Base-by-base conservation (phyloP, 1,140 invertebrate genomes). In the Drosophila subobscura region DNA sequence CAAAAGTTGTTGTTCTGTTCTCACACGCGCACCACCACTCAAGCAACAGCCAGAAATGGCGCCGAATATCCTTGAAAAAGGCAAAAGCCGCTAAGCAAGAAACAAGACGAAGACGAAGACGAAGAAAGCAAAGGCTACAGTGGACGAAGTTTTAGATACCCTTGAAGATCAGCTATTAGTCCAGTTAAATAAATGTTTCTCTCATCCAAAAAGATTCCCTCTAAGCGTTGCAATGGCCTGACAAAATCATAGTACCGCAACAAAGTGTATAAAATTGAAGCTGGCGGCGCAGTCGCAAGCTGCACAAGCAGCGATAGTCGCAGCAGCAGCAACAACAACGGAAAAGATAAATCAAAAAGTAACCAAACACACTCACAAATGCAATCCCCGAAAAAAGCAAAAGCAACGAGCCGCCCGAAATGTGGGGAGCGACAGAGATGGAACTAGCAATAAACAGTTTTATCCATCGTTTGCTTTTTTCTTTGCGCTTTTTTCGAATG, bases 281-380 rank as follows among this genome's bases (percentile, higher is more conserved):
- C 55, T 72, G 64, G 53, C 55, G 41, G 65, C 65, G 79, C 79
- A 75, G 65, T 52, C 76, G 68, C 77, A 77, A 72, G 41, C 71
- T 59, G 33, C 33, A 37, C 33, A 37, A 12, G 33, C 33, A 37
- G 33, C 33, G 33, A 12, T 37, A 37, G 33, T 12, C 4, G 33
- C 16, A 20, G 16, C 16, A 20, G 52, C 64, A 59, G 27, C 73
- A 68, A 54, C 56, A 74, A 74, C 58, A 86, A 88, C 83, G 83
- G 83, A 88, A 88, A 88, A 88, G 75, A 88, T 88, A 88, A 88
- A 86, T 86, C 83, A 88, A 88, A 88, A 81, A 88, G 83, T 89
- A 88, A 81, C 78, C 66, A 70, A 61, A 73, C 59, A 68, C 71
- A 71, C 56, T 50, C 74, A 67, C 75, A 51, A 55, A 40, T 64